Conservation (phyloP, 1,140 invertebrate genomes). For the Whitmania pigra region DNA sequence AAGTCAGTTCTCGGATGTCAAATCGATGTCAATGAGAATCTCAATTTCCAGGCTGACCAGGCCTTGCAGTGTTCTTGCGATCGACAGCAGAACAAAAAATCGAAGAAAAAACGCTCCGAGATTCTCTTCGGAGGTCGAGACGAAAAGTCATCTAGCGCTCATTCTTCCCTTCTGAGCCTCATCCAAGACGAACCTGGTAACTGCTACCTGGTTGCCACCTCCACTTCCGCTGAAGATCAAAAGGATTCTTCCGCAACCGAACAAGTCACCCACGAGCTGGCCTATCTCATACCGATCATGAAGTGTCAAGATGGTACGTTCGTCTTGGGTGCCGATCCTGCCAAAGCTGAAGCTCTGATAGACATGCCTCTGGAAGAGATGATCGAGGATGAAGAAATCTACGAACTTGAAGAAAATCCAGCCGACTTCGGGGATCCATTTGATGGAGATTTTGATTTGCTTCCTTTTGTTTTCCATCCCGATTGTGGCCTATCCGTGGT, state of each 20-base stretch:
- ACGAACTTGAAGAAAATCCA: constrained; percentile 1
- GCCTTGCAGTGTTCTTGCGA: no score
- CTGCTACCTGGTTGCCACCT: background rate
- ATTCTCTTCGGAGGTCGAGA: no score
- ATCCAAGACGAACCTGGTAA: background rate
- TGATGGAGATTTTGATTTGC: constrained; percentile 1
- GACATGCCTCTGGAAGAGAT: background rate
- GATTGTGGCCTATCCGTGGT: background rate
- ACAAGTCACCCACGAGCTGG: background rate
- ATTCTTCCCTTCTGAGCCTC: constrained; percentile 1
- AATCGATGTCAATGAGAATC: no score
- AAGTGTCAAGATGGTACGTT: background rate
- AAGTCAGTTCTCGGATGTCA: background rate
- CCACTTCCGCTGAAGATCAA: background rate
- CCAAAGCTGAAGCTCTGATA: background rate
- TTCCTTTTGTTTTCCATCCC: background rate
- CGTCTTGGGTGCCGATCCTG: background rate
- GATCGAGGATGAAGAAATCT: background rate
- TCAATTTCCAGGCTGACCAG: no score
- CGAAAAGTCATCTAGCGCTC: no score
- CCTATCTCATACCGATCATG: constrained; percentile 7
- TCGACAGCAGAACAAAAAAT: background rate
- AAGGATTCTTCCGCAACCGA: background rate
- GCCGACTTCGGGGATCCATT: background rate
- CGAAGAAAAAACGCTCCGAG: background rate